These are phyloP conservation scores for Antitype chi DNA, from an alignment of 2,888 invertebrate genomes.

Conservation along the genomic window DNA sequence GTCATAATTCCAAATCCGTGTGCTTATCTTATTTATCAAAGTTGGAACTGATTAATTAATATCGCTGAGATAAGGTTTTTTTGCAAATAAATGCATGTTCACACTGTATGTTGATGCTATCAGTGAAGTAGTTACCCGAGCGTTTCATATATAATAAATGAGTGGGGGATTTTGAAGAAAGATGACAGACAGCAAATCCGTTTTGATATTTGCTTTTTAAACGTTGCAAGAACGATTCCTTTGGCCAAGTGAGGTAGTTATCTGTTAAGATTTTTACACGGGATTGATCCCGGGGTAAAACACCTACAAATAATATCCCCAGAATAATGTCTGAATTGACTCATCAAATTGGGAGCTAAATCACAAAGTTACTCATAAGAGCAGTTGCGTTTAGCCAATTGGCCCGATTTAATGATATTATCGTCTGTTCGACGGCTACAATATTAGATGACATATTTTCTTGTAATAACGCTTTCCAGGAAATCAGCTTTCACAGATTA, in stretches of 20 bases:
- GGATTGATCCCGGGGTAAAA: slow-evolving; percentile 2
- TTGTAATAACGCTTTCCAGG: background rate
- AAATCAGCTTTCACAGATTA: slow-evolving; percentile 55
- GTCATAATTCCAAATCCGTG: slow-evolving; percentile 11
- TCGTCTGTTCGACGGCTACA: background rate
- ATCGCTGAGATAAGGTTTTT: no score
- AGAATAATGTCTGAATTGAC: background rate
- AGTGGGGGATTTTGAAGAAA: slow-evolving; percentile 2
- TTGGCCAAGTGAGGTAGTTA: slow-evolving; percentile 12
- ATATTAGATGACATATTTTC: background rate
- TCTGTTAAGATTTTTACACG: slow-evolving; percentile 6
- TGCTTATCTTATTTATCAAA: no score
- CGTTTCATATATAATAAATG: slow-evolving; percentile 1
- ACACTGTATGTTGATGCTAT: background rate
- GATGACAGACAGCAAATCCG: slow-evolving; percentile 3
- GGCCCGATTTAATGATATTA: slow-evolving; percentile 11
- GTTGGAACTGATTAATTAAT: background rate
- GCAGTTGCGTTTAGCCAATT: slow-evolving; percentile 18
- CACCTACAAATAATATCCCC: slow-evolving; percentile 8
- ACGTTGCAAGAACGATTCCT: slow-evolving; percentile 18
- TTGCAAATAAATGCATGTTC: slow-evolving; percentile 3
- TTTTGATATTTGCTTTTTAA: slow-evolving; percentile 12
- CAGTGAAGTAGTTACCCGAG: background rate
- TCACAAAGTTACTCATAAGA: background rate
- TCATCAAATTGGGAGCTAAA: slow-evolving; percentile 20